phyloP scores from a whole-genome alignment of 2,113 vertebrate genomes.

The Phrynocephalus versicolor region DNA sequence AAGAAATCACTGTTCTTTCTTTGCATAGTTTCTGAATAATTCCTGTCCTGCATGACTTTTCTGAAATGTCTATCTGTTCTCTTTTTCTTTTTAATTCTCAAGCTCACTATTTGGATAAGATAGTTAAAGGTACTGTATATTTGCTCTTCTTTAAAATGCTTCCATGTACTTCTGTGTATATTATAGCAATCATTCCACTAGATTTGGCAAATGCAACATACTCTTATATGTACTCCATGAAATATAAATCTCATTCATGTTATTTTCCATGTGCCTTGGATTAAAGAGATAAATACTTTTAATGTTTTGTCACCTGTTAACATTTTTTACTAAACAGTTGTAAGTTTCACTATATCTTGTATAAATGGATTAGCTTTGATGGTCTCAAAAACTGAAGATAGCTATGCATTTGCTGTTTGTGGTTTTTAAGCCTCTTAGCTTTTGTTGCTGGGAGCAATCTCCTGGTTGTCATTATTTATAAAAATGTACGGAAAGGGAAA shows the following conservation, averaged over 20 bases:
- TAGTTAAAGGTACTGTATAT: constrained; percentile 98
- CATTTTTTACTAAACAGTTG: constrained; percentile 48
- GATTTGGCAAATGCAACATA: constrained; percentile 58
- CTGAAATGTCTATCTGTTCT: constrained; percentile 87
- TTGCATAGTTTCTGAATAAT: constrained; percentile 78
- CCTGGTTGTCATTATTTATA: constrained; percentile 42
- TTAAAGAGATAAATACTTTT: constrained; percentile 61
- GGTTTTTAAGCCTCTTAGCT: constrained; percentile 50
- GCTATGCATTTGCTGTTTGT: constrained; percentile 73
- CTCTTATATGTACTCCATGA: constrained; percentile 68
- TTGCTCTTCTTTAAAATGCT: constrained; percentile 74
- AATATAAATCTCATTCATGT: constrained; percentile 58
- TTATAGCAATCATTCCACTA: constrained; percentile 53
- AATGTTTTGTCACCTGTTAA: constrained; percentile 62
- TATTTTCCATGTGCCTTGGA: constrained; percentile 61
- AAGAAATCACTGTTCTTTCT: constrained; percentile 71
- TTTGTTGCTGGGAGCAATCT: constrained; percentile 42
- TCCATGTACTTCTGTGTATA: constrained; percentile 61
- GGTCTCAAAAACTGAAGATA: constrained; percentile 76
- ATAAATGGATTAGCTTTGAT: constrained; percentile 66
- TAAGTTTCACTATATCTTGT: constrained; percentile 50
- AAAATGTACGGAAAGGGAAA: constrained; percentile 33
- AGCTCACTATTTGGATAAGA: constrained; percentile 99
- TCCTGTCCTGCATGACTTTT: constrained; percentile 78
- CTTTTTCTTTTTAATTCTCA: constrained; percentile 79